These are phyloP conservation scores for Drosophila nasuta DNA, from an alignment of 1,140 invertebrate species.

Conservation along the genomic window DNA sequence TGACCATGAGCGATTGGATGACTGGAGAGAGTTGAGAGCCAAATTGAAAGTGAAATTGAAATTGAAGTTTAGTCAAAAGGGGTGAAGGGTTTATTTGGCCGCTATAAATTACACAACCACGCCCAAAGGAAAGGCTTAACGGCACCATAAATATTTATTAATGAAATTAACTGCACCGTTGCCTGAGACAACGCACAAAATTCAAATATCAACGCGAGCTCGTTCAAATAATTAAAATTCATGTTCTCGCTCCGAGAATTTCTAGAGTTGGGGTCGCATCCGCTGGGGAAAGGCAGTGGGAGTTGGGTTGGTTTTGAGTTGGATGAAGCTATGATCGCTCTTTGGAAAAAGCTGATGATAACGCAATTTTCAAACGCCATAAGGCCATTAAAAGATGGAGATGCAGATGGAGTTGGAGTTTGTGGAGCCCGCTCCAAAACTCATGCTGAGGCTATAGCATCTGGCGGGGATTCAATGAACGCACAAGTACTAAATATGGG, in stretches of 20 bases:
- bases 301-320: not conserved
- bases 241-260: constrained; percentile 37
- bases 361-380: constrained; percentile 46
- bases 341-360: constrained; percentile 45
- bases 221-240: constrained; percentile 78
- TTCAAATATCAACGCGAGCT: constrained; percentile 71
- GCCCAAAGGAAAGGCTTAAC: constrained; percentile 39
- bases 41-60: constrained; percentile 47
- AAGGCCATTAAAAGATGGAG: constrained; percentile 43
- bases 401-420: not conserved
- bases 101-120: constrained; percentile 42
- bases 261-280: constrained; percentile 14
- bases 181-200: constrained; percentile 48
- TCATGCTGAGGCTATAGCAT: constrained; percentile 4
- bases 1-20: constrained; percentile 71
- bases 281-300: not conserved
- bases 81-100: constrained; percentile 1
- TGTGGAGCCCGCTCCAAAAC: constrained; percentile 5
- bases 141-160: constrained; percentile 81
- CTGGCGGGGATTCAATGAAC: constrained; percentile 19
- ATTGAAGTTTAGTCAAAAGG: constrained; percentile 18
- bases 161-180: constrained; percentile 73
- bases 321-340: constrained; percentile 42
- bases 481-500: not conserved
- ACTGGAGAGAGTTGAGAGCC: not conserved